Base-by-base conservation (phyloP, 2,113 vertebrate genomes). In the Rafetus swinhoei region DNA sequence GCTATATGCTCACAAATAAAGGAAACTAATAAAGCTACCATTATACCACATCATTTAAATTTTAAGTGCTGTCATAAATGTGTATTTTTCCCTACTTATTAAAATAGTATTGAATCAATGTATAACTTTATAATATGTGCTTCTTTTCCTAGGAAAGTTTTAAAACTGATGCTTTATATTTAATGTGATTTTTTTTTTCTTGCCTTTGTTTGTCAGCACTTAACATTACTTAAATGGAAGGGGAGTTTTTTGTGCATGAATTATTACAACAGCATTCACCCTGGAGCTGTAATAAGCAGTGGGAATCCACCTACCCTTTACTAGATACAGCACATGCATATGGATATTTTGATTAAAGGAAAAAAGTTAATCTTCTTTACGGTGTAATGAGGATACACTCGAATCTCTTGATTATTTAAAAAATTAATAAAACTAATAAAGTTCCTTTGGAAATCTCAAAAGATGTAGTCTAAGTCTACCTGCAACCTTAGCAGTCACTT, bases 361-460 rank as follows among this genome's bases (percentile, higher is more conserved):
- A 69, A 93, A 96, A 96, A 81, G 82, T 96, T 97, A 95, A 97
- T 97, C 93, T 97, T 98, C 97, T 96, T 98, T 97, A 95, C 97
- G 35, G 82, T 97, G 88, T 97, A 97, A 97, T 98, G 95, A 98
- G 96, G 97, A 98, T 98, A 96, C 97, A 94, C 77, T 98, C 29
- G 21, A 97, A 97, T 95, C 97, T 98, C 98, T 97, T 98, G 97
- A 97, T 98, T 98, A 98, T 98, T 98, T 97, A 95, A 97, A 97
- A 97, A 98, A 98, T 98, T 98, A 98, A 98, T 96, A 98, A 98
- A 98, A 98, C 97, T 98, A 98, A 98, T 99, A 98, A 98, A 98
- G 97, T 98, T 98, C 97, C 72, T 97, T 97, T 95, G 96, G 77
- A 98, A 98, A 98, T 98, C 98, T 98, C 95, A 96, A 85, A 98